phyloP scores from a whole-genome alignment of 2,113 vertebrate species.

The Silurus glanis region DNA sequence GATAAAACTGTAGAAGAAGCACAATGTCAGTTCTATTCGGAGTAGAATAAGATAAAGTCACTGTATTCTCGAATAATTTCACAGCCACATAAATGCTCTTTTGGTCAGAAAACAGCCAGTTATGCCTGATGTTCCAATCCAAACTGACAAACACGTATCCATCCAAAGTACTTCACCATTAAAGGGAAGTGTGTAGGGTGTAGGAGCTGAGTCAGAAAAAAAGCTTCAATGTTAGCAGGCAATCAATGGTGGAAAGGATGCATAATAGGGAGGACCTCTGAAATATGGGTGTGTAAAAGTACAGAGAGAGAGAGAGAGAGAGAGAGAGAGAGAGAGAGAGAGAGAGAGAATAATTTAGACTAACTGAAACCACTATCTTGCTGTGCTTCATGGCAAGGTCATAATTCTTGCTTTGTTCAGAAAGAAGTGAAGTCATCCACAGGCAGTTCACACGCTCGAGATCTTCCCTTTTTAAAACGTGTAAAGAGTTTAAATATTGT shows the following conservation, averaged over 20 bases:
- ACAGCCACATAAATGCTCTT: not conserved
- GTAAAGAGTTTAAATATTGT: too few relatives aligned
- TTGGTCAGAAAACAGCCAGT: not conserved
- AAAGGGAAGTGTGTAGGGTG: not conserved
- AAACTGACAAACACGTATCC: not conserved
- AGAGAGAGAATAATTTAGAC: not conserved
- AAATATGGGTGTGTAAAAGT: not conserved
- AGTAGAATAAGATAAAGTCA: not conserved
- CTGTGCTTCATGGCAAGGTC: constrained; percentile 22
- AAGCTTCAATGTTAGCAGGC: not conserved
- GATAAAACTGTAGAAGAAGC: not conserved
- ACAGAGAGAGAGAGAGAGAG: not conserved
- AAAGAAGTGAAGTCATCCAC: not conserved
- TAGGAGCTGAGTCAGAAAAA: not conserved
- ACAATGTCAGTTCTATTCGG: not conserved
- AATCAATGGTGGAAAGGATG: not conserved
- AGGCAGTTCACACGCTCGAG: constrained; percentile 20
- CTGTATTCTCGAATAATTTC: not conserved
- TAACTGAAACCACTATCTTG: constrained; percentile 4
- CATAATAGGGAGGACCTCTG: not conserved
- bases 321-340: not conserved
- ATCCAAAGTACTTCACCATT: not conserved
- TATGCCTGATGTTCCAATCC: too few relatives aligned
- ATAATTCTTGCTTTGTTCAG: constrained; percentile 23
- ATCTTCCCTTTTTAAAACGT: not conserved